Evolutionary conservation across 2,888 invertebrate genomes (phyloP).

Genomic region (Macaria liturata): DNA sequence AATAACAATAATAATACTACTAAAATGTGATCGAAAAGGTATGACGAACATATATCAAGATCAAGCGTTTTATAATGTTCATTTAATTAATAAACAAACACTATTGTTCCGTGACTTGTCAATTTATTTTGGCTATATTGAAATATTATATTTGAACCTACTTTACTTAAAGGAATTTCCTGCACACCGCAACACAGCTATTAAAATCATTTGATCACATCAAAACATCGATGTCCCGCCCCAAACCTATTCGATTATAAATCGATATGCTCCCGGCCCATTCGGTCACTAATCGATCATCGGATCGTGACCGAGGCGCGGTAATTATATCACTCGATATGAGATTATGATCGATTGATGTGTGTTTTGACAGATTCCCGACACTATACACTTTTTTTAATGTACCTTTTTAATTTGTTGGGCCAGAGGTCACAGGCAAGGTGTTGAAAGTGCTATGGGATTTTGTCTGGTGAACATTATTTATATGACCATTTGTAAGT

Average conservation of each 20-base stretch:
- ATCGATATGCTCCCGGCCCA: conserved; percentile 29
- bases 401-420: conserved; percentile 15
- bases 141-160: background rate
- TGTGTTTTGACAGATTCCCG: conserved; percentile 35
- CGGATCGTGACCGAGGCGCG: conserved; percentile 27
- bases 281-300: conserved; percentile 34
- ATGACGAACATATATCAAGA: no score
- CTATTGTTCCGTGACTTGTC: no score
- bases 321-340: conserved; percentile 38
- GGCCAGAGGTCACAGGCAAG: conserved; percentile 6
- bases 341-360: conserved; percentile 33
- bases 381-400: conserved; percentile 23
- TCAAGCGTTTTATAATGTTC: no score
- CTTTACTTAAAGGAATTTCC: background rate
- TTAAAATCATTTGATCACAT: conserved; percentile 22
- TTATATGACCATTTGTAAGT: no score
- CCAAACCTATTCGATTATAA: conserved; percentile 20
- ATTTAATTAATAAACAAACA: no score
- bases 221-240: conserved; percentile 17
- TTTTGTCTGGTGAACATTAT: background rate
- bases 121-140: no score
- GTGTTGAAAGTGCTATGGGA: background rate
- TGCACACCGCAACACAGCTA: conserved; percentile 5
- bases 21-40: no score
- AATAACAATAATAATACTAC: no score